Conservation (phyloP, 2,113 vertebrate species). For the Callipepla californica region DNA sequence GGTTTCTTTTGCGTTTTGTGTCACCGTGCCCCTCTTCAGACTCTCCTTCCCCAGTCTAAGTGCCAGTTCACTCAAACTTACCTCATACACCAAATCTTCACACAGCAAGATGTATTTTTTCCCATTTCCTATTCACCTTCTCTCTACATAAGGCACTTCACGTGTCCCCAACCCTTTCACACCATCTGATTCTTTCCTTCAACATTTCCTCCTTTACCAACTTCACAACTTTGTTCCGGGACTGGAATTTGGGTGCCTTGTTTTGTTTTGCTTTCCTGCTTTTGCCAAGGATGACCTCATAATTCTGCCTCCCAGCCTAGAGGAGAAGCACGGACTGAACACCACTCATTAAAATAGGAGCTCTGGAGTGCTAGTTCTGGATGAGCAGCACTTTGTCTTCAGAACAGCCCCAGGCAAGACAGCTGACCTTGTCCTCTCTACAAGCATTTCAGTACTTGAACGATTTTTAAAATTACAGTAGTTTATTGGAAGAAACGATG, state of each 20-base stretch:
- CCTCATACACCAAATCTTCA: background rate
- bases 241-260: background rate
- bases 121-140: background rate
- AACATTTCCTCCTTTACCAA: background rate
- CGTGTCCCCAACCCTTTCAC: background rate
- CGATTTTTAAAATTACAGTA: background rate
- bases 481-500: background rate
- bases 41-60: background rate
- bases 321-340: fast-evolving
- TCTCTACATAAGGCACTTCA: background rate
- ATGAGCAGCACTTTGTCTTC: background rate
- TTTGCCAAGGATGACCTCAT: background rate
- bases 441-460: background rate
- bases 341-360: background rate
- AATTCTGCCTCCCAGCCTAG: background rate
- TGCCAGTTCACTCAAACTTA: background rate
- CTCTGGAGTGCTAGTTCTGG: background rate
- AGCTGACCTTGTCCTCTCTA: background rate
- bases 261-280: background rate
- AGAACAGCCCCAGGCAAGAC: background rate
- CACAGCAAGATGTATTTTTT: background rate
- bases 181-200: background rate
- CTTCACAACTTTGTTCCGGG: background rate
- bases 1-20: background rate
- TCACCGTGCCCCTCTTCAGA: background rate